phyloP scores from a whole-genome alignment of 2,797 vertebrate genomes.

The Bryconaethiops microstoma region DNA sequence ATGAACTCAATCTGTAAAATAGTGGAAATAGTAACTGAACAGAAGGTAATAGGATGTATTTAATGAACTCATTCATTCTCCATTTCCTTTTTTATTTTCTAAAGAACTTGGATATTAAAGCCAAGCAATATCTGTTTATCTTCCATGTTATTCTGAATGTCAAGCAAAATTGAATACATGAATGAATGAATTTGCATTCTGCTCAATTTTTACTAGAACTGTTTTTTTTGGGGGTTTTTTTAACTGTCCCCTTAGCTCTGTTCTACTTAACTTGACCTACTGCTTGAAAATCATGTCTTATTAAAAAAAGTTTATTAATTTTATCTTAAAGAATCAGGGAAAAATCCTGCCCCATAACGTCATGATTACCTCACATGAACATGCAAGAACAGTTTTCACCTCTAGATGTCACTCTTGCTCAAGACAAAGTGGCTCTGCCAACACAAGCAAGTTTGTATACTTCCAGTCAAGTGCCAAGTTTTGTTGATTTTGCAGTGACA shows the following conservation, averaged over 20 bases:
- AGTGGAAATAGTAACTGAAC: neutral
- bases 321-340: neutral
- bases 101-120: no score
- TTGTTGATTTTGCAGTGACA: no score
- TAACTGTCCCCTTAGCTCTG: neutral
- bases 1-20: neutral
- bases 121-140: no score
- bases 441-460: no score
- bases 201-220: no score
- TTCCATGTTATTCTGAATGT: no score
- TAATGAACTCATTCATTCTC: neutral
- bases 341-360: neutral
- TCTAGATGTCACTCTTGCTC: constrained; percentile 27
- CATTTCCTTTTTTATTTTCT: no score
- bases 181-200: neutral
- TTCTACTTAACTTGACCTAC: neutral
- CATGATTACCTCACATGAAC: neutral
- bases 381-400: neutral
- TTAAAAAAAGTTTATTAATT: neutral
- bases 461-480: no score
- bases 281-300: neutral
- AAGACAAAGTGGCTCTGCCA: no score
- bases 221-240: neutral
- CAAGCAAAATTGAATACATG: neutral
- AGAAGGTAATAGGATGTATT: neutral